These are phyloP conservation scores for Papilio xuthus DNA, from an alignment of 1,140 invertebrate genomes.

Conservation along the genomic window DNA sequence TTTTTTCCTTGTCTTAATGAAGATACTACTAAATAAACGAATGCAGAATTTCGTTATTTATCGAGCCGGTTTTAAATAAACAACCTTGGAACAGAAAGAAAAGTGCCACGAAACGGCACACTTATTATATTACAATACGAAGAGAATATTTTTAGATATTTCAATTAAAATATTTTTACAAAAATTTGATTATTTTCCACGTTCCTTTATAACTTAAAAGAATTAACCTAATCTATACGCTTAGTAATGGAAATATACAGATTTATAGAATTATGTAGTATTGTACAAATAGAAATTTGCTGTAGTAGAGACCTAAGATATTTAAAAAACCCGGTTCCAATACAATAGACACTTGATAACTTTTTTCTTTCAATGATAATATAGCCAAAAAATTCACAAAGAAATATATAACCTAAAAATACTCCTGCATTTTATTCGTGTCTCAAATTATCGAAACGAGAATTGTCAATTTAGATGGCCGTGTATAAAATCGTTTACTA, in stretches of 20 bases:
- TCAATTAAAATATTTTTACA: background rate
- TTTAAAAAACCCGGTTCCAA: background rate
- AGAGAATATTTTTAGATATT: background rate
- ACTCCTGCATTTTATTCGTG: background rate
- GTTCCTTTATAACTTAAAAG: background rate
- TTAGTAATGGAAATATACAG: too few species aligned
- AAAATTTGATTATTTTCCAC: background rate
- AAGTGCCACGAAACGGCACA: background rate
- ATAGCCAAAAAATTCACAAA: background rate
- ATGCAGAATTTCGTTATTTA: conserved; percentile 6
- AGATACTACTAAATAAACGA: background rate
- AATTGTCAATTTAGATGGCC: background rate
- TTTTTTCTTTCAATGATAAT: background rate
- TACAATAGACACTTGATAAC: background rate
- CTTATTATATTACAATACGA: background rate
- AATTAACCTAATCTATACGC: too few species aligned
- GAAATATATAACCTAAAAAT: conserved; percentile 1
- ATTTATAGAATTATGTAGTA: too few species aligned
- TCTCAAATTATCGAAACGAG: background rate
- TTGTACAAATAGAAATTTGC: too few species aligned
- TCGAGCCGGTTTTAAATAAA: conserved; percentile 27
- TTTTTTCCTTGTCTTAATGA: background rate
- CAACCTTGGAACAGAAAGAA: conserved; percentile 27
- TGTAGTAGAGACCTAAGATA: background rate
- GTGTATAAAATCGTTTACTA: background rate